These are phyloP conservation scores for Lordiphosa collinella DNA, from an alignment of 1,140 invertebrate species.

Conservation along the genomic window DNA sequence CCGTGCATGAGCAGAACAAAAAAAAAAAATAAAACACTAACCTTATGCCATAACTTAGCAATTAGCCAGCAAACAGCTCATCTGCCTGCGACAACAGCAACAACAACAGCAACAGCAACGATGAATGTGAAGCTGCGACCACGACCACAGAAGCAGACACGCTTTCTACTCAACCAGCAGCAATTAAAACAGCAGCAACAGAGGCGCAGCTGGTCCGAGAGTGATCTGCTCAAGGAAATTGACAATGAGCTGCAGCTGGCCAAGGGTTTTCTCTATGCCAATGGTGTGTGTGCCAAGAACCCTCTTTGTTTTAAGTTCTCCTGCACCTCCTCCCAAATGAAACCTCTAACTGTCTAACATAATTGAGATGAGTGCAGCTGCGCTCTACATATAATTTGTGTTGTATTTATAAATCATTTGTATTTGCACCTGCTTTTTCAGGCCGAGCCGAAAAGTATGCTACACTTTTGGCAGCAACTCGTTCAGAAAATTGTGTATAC, in stretches of 20 bases:
- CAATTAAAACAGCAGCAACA: conserved; percentile 62
- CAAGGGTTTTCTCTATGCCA: conserved; percentile 83
- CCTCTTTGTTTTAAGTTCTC: background rate
- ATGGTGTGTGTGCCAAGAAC: conserved; percentile 59
- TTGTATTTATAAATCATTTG: conserved; percentile 27
- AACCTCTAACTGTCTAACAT: conserved; percentile 16
- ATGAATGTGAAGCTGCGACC: conserved; percentile 41
- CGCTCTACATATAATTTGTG: conserved; percentile 23
- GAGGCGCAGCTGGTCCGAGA: conserved; percentile 74
- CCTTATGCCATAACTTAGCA: conserved; percentile 63
- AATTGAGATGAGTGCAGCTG: conserved; percentile 35
- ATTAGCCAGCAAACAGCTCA: conserved; percentile 30
- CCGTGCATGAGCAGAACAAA: conserved; percentile 25
- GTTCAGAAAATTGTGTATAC: conserved; percentile 62
- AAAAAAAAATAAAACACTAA: conserved; percentile 32
- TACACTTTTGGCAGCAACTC: background rate
- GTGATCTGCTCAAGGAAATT: conserved; percentile 84
- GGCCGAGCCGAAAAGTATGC: conserved; percentile 61
- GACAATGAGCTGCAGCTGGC: conserved; percentile 82
- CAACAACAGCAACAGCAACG: conserved; percentile 8
- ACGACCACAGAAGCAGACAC: conserved; percentile 67
- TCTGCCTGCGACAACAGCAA: conserved; percentile 24
- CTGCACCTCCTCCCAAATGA: background rate
- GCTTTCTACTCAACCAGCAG: conserved; percentile 66
- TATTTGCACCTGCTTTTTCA: conserved; percentile 6